Percentiles rank a stretch among this genome's conserved stretches.
phyloP scores from a whole-genome alignment of 2,113 vertebrate genomes.

The Hypomesus transpacificus region DNA sequence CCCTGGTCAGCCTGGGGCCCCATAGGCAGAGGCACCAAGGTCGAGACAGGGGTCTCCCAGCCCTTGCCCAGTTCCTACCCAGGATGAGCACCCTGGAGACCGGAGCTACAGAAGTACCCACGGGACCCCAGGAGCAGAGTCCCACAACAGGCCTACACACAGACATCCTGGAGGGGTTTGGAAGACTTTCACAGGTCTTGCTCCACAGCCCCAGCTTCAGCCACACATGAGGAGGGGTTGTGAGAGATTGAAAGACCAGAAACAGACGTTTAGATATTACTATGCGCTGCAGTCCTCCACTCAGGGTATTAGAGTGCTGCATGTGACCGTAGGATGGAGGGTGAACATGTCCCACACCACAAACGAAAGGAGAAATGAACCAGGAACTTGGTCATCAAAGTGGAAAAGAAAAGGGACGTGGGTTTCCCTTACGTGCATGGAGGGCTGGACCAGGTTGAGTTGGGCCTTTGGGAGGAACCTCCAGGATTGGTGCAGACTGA shows the following conservation, averaged over 20 bases:
- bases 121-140: slow-evolving; percentile 16
- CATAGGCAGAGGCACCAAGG: slow-evolving; percentile 74
- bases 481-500: background rate
- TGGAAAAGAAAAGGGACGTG: too few relatives aligned
- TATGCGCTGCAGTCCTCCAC: background rate
- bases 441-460: too few relatives aligned
- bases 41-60: slow-evolving; percentile 66
- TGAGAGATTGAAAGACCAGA: background rate
- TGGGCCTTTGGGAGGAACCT: background rate
- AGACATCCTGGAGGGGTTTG: slow-evolving; percentile 83
- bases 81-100: slow-evolving; percentile 67
- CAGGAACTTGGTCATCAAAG: too few relatives aligned
- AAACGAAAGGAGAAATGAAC: too few relatives aligned
- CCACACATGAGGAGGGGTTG: slow-evolving; percentile 70
- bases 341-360: too few relatives aligned
- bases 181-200: slow-evolving; percentile 72
- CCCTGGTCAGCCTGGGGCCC: slow-evolving; percentile 78
- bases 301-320: background rate
- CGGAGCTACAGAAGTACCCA: slow-evolving; percentile 38
- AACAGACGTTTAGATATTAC: background rate
- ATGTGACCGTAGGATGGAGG: too few relatives aligned
- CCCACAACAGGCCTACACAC: slow-evolving; percentile 38
- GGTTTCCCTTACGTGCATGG: too few relatives aligned
- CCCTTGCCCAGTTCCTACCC: slow-evolving; percentile 86
- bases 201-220: slow-evolving; percentile 88